Percentiles rank a stretch among this genome's conserved stretches.
These are phyloP conservation scores for Oxycera nigricornis DNA, from an alignment of 2,888 invertebrate genomes.

Conservation along the genomic window DNA sequence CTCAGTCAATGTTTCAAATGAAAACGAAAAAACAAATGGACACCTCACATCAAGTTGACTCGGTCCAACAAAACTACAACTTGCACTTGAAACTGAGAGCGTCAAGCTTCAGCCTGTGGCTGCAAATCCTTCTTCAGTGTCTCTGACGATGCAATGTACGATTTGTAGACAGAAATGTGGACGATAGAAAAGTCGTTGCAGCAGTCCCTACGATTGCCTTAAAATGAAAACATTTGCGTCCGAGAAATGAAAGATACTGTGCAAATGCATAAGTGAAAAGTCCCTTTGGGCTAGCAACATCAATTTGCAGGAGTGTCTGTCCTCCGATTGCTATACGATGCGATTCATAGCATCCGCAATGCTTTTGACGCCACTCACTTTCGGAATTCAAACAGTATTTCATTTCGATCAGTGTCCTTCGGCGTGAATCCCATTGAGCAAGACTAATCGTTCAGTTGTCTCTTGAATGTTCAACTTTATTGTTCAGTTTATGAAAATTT, in stretches of 20 bases:
- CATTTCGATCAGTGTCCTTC: not conserved
- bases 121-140: not conserved
- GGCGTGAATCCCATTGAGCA: not conserved
- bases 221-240: not conserved
- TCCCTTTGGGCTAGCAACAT: not conserved
- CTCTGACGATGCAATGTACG: not conserved
- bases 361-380: not conserved
- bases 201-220: not conserved
- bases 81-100: not conserved
- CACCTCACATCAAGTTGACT: not conserved
- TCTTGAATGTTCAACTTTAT: too few relatives aligned
- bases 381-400: not conserved
- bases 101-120: not conserved
- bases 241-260: not conserved
- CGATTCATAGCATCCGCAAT: not conserved
- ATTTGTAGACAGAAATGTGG: not conserved
- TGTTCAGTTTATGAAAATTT: too few relatives aligned
- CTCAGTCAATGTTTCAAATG: too few relatives aligned
- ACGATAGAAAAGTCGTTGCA: not conserved
- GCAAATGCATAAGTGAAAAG: not conserved
- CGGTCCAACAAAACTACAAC: not conserved
- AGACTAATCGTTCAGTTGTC: not conserved
- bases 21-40: not conserved
- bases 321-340: not conserved
- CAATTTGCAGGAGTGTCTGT: too few relatives aligned